These are phyloP conservation scores for Recurvirostra avosetta DNA, from an alignment of 2,113 vertebrate species.

Conservation along the genomic window DNA sequence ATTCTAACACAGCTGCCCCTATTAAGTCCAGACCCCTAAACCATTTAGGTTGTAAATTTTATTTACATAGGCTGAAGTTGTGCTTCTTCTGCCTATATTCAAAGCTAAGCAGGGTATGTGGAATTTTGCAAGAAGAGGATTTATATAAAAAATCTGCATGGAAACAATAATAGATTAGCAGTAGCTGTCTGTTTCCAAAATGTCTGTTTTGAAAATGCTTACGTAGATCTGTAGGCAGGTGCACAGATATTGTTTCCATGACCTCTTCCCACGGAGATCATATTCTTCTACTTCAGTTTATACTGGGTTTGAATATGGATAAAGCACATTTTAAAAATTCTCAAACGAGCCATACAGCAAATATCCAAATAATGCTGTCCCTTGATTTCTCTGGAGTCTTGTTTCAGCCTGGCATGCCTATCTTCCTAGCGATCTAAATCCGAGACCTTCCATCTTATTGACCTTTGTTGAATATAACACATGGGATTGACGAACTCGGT, in stretches of 20 bases:
- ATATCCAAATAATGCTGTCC: conserved; percentile 8
- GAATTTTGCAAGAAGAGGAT: not conserved
- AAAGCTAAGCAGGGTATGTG: not conserved
- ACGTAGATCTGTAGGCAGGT: conserved; percentile 38
- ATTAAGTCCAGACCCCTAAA: not conserved
- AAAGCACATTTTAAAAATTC: not conserved
- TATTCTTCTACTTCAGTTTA: not conserved
- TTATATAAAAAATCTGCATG: conserved; percentile 39
- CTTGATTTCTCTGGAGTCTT: conserved; percentile 15
- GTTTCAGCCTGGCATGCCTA: not conserved
- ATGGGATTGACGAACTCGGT: not conserved
- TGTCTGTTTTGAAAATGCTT: conserved; percentile 30
- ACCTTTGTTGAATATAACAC: not conserved
- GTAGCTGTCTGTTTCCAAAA: conserved; percentile 34
- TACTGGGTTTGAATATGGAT: not conserved
- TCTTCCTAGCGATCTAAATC: not conserved
- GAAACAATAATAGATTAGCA: conserved; percentile 52
- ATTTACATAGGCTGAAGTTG: not conserved
- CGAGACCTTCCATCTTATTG: not conserved
- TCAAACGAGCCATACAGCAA: not conserved
- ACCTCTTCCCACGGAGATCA: conserved; percentile 54
- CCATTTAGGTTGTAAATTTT: not conserved
- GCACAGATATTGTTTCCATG: conserved; percentile 42
- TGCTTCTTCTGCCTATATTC: not conserved
- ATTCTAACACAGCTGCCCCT: not conserved